phyloP scores from a whole-genome alignment of 2,888 invertebrate genomes.

The Hypena proboscidalis region DNA sequence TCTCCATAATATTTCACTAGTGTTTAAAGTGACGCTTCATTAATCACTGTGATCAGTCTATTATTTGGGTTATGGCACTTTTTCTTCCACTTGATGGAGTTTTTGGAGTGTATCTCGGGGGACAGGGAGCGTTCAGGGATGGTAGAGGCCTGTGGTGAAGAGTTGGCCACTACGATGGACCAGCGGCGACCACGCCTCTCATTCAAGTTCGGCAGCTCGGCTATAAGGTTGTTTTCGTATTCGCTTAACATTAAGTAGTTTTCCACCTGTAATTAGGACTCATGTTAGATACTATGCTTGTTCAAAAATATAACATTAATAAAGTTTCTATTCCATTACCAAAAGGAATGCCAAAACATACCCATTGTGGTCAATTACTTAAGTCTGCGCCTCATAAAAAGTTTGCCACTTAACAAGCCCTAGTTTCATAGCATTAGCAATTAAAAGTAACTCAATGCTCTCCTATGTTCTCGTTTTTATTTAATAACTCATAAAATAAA shows the following conservation, averaged over 20 bases:
- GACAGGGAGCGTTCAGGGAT: conserved; percentile 64
- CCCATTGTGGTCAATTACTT: too few species aligned
- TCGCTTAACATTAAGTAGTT: conserved; percentile 94
- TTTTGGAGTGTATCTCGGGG: conserved; percentile 67
- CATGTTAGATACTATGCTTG: neutral
- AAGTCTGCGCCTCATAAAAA: too few species aligned
- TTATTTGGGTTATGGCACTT: conserved; percentile 85
- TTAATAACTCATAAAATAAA: too few species aligned
- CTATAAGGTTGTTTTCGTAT: conserved; percentile 93
- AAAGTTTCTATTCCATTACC: too few species aligned
- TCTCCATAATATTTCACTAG: conserved; percentile 69
- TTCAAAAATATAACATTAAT: too few species aligned
- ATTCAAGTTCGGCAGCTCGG: conserved; percentile 90
- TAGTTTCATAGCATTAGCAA: too few species aligned
- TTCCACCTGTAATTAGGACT: conserved; percentile 85
- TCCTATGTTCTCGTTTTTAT: too few species aligned
- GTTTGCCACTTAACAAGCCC: too few species aligned
- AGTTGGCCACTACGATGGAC: conserved; percentile 87
- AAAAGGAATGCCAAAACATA: too few species aligned
- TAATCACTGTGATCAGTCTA: conserved; percentile 91
- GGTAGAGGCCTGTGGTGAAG: conserved; percentile 57
- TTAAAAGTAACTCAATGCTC: too few species aligned
- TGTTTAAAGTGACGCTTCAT: conserved; percentile 88
- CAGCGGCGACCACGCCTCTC: conserved; percentile 90
- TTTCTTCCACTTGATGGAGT: conserved; percentile 78